Evolutionary conservation across 2,113 vertebrate genomes (phyloP), one percentile per base, ranked within the genome.

Genomic region (Tupaia tana): DNA sequence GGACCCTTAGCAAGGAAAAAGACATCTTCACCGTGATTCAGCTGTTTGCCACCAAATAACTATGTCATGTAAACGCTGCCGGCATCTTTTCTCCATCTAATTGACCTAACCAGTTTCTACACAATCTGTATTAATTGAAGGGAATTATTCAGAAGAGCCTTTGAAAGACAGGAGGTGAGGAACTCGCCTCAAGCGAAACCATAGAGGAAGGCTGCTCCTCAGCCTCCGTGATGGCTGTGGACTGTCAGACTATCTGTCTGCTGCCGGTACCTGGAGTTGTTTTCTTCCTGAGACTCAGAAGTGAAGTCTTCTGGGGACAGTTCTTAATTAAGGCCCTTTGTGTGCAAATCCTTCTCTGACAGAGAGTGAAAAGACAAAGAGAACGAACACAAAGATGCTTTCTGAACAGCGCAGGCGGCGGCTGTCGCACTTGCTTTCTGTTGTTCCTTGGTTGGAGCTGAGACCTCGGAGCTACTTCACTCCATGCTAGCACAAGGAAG

Each of bases 321-420:
- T 75, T 92, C 89, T 95, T 95, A 94, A 91, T 92, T 92, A 92
- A 90, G 86, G 83, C 43, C 29, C 91, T 94, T 86, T 94, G 74
- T 92, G 88, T 83, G 91, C 64, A 95, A 74, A 96, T 85, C 54
- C 12, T 69, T 52, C 77, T 79, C 80, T 91, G 91, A 94, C 58
- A 43, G 91, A 71, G 15, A 29, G 3, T 10, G 16, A 71, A 93
- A 70, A 61, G 86, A 86, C 80, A 80, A 16, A 75, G 83, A 29
- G 29, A 79, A 94, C 43, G 43, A 43, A 4, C 18, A 27, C 8
- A 43, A 15, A 6, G 1, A 9, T 13, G 25, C 18, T 58, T 20
- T 56, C 43, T 4, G 18, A 54, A 16, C 31, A 54, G 10, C 6
- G 0, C 15, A 14, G 20, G 66, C 75, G 34, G 71, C 1, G 8